Base-by-base conservation (phyloP, 1,140 invertebrate genomes). In the Aphidius ervi region DNA sequence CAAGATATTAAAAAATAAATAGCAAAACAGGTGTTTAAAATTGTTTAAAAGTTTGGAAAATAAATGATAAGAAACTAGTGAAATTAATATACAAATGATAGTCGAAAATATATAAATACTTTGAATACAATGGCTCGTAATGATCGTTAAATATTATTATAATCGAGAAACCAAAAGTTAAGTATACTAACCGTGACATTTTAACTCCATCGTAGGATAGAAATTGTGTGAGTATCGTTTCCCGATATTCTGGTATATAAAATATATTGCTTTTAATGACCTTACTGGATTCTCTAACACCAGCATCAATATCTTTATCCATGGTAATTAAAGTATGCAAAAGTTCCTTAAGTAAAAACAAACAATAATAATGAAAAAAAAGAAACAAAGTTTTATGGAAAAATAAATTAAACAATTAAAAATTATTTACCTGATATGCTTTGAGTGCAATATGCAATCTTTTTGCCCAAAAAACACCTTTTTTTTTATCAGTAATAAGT, bases 161-260 rank as follows among this genome's bases (percentile, higher is more conserved):
- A 55, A 47, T 50, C 43, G 39, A 56, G 39, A 52, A 52, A 52
- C 9, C 49, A 37, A 52, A 37, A 61, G 59, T 55, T 61, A 49
- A 61, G 53, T 16, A 65, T 66, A 81, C 81, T 76, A 75, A 92
- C 90, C 85, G 88, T 54, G 94, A 92, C 85, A 95, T 91, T 81
- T 91, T 93, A 56, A 84, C 79, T 71, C 93, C 88, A 75, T 97
- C 88, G 80, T 88, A 98, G 65, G 86, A 87, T 42, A 91, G 80
- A 63, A 97, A 77, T 56, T 93, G 84, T 46, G 84, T 84, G 40
- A 95, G 76, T 70, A 95, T 86, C 67, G 96, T 88, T 77, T 98
- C 95, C 63, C 95, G 84, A 80, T 97, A 98, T 77, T 98, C 96
- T 61, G 92, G 82, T 9, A 95, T 88, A 77, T 98, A 97, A 78